Evolutionary conservation across 2,888 invertebrate species (phyloP).

Genomic region (Brachylomia viminalis): DNA sequence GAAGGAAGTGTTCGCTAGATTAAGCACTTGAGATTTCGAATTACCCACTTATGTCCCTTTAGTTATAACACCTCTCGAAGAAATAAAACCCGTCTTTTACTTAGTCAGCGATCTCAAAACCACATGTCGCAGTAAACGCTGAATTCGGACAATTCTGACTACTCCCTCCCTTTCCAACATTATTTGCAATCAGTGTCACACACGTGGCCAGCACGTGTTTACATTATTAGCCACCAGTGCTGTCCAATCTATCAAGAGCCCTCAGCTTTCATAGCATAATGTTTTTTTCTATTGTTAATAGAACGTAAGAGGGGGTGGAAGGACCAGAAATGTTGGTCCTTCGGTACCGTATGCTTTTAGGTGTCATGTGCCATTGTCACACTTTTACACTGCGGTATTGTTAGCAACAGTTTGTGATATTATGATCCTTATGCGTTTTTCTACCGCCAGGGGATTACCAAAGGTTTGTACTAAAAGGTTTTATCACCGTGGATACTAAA

Average conservation of each 20-base stretch:
- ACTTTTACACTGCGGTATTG: slow-evolving; percentile 51
- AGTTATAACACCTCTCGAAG: background rate
- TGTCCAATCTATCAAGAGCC: slow-evolving; percentile 63
- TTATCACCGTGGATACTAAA: slow-evolving; percentile 6
- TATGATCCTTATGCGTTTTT: slow-evolving; percentile 46
- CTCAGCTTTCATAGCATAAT: slow-evolving; percentile 50
- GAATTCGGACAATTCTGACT: slow-evolving; percentile 48
- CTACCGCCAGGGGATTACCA: slow-evolving; percentile 1
- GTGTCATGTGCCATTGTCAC: slow-evolving; percentile 59
- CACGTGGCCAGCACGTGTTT: slow-evolving; percentile 72
- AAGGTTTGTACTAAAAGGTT: background rate
- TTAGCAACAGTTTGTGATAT: slow-evolving; percentile 50
- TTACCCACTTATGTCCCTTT: background rate
- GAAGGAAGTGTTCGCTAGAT: background rate
- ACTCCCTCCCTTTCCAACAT: slow-evolving; percentile 58
- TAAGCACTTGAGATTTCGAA: background rate
- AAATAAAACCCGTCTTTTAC: background rate
- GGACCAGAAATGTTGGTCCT: slow-evolving; percentile 48
- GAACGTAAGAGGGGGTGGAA: slow-evolving; percentile 31
- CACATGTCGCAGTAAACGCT: slow-evolving; percentile 49
- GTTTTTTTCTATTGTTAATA: slow-evolving; percentile 58
- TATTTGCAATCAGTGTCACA: slow-evolving; percentile 68
- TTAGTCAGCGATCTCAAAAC: slow-evolving; percentile 27
- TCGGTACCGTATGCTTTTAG: slow-evolving; percentile 51
- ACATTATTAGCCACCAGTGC: slow-evolving; percentile 67